Conservation (phyloP, 2,888 invertebrate species). For the Elegia similella region DNA sequence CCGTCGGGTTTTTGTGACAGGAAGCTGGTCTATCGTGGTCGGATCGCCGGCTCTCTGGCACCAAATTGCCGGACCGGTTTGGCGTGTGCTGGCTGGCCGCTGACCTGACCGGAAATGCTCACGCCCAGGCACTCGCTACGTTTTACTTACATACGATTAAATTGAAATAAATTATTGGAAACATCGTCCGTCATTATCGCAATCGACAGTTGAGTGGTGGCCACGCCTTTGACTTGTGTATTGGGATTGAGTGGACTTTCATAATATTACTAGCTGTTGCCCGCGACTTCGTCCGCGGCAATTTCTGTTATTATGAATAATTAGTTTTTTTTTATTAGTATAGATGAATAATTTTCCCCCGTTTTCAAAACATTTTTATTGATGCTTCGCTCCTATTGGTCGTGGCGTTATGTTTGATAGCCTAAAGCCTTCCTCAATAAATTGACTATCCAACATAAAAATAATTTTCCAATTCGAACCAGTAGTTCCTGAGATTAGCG, state of each 20-base stretch:
- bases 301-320: too few relatives aligned
- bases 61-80: conserved; percentile 32
- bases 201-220: conserved; percentile 1
- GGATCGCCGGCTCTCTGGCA: conserved; percentile 24
- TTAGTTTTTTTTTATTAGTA: too few relatives aligned
- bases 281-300: too few relatives aligned
- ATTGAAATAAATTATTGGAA: conserved; percentile 16
- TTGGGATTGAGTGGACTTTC: neutral
- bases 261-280: too few relatives aligned
- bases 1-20: conserved; percentile 25
- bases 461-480: too few relatives aligned
- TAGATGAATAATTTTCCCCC: too few relatives aligned
- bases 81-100: conserved; percentile 31
- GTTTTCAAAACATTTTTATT: too few relatives aligned
- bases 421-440: too few relatives aligned
- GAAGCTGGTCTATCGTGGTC: conserved; percentile 31
- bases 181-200: conserved; percentile 4
- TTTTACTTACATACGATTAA: conserved; percentile 17
- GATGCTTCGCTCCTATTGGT: too few relatives aligned
- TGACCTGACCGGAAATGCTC: conserved; percentile 17
- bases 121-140: conserved; percentile 10
- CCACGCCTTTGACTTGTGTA: conserved; percentile 4
- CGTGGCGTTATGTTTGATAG: too few relatives aligned
- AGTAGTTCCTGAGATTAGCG: too few relatives aligned
- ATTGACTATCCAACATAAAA: too few relatives aligned